Conservation (phyloP, 2,113 vertebrate genomes). For the Aramus guarauna region DNA sequence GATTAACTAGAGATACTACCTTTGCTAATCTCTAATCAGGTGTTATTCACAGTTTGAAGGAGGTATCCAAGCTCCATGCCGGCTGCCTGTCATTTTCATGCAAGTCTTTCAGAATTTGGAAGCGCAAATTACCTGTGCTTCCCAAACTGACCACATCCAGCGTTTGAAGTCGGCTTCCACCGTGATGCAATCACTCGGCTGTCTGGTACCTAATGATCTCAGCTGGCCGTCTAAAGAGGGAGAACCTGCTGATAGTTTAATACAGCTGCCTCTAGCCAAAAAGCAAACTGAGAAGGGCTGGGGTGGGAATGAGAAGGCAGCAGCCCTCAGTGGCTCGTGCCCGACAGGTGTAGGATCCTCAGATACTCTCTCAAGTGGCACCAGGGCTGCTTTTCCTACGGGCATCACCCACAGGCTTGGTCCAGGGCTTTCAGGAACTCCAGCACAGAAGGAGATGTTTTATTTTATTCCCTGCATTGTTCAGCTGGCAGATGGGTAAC, state of each 20-base stretch:
- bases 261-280: not conserved
- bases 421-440: not conserved
- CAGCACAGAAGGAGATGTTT: not conserved
- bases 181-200: not conserved
- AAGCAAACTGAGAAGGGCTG: not conserved
- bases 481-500: conserved; percentile 23
- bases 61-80: not conserved
- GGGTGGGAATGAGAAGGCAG: not conserved
- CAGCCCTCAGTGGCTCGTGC: not conserved
- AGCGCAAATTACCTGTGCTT: not conserved
- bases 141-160: not conserved
- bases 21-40: not conserved
- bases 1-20: not conserved
- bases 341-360: not conserved
- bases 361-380: not conserved
- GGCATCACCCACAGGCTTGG: not conserved
- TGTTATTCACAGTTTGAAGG: not conserved
- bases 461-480: not conserved
- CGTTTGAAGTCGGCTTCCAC: not conserved
- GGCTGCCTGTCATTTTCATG: not conserved
- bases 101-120: not conserved
- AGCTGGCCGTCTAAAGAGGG: not conserved
- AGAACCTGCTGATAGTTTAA: not conserved
- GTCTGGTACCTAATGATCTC: not conserved
- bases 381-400: not conserved